Base-by-base conservation (phyloP, 2,113 vertebrate species). In the Halichoeres trimaculatus region DNA sequence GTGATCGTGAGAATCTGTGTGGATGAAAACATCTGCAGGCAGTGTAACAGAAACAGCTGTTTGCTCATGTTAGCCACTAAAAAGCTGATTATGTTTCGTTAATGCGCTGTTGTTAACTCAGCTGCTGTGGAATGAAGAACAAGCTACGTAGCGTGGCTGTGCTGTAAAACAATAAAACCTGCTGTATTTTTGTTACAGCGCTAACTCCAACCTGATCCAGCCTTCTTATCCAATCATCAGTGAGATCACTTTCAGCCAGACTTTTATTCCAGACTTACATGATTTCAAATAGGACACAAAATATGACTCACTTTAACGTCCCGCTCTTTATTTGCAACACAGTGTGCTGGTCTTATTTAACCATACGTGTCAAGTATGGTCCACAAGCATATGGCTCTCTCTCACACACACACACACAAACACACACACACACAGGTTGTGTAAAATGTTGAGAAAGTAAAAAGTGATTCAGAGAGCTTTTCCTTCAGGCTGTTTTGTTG, bases 291-390 rank as follows among this genome's bases (percentile, higher is more conserved):
- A 69, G 59, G 62, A 83, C 82, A 74, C 35, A 63, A 77, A 65
- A 55, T 57, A 76, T 64, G 51, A 75, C 57, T 77, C 62, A 78
- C 66, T 81, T 68, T 68, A 63, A 81, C 74, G 64, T 50, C 52
- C 62, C 16, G 6, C 50, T n/a, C 71, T 80, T 74, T 61, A 76
- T 82, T 76, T 83, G 78, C 66, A 73, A 84, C 83, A 90, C 86
- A 90, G 87, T 90, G 86, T 76, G 67, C 53, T 84, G 85, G 88
- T 91, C 90, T 68, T 76, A 74, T 50, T 72, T 26, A 72, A 85
- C 83, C 60, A 62, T 65, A 73, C 76, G 71, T 60, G 54, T 80
- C 57, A 58, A 72, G 78, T 79, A 79, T 72, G 85, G 68, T 64
- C 43, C 70, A 81, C 55, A 48, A 76, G 73, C 64, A 59, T 69